phyloP scores from a whole-genome alignment of 1,140 invertebrate species.

The Homalodisca vitripennis region DNA sequence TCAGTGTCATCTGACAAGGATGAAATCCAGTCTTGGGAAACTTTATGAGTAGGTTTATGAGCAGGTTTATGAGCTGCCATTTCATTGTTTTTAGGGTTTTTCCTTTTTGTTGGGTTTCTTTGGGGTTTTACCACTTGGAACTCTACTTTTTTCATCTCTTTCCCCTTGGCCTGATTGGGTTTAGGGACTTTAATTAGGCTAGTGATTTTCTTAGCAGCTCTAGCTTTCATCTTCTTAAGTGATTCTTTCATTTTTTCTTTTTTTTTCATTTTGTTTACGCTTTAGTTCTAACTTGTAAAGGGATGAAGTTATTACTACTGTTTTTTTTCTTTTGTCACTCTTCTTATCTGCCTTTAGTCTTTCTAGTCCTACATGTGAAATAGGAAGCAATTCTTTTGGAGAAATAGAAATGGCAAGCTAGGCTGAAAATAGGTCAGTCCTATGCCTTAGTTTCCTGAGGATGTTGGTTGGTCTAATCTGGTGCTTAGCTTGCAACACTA shows the following conservation, averaged over 20 bases:
- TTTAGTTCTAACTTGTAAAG: conserved; percentile 17
- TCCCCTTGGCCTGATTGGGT: neutral
- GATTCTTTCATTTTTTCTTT: conserved; percentile 6
- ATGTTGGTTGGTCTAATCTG: conserved; percentile 12
- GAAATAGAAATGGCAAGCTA: conserved; percentile 19
- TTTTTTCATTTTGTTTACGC: conserved; percentile 1
- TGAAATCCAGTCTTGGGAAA: conserved; percentile 4
- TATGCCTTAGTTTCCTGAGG: conserved; percentile 10
- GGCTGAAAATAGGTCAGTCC: neutral
- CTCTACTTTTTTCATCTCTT: neutral
- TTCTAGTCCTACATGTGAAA: conserved; percentile 9
- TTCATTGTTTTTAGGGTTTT: conserved; percentile 3
- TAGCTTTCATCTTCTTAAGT: conserved; percentile 11
- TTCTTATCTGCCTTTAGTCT: conserved; percentile 4
- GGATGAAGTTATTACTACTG: conserved; percentile 14
- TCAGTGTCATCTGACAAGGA: conserved; percentile 9
- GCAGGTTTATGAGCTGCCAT: neutral
- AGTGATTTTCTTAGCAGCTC: conserved; percentile 7
- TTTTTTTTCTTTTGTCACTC: conserved; percentile 19
- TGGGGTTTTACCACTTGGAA: conserved; percentile 4
- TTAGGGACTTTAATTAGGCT: neutral
- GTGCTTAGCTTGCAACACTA: no score
- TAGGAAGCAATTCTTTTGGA: neutral
- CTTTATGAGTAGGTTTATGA: neutral
- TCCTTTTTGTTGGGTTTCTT: neutral